phyloP scores from a whole-genome alignment of 2,113 vertebrate genomes.

The Chaetura pelagica region DNA sequence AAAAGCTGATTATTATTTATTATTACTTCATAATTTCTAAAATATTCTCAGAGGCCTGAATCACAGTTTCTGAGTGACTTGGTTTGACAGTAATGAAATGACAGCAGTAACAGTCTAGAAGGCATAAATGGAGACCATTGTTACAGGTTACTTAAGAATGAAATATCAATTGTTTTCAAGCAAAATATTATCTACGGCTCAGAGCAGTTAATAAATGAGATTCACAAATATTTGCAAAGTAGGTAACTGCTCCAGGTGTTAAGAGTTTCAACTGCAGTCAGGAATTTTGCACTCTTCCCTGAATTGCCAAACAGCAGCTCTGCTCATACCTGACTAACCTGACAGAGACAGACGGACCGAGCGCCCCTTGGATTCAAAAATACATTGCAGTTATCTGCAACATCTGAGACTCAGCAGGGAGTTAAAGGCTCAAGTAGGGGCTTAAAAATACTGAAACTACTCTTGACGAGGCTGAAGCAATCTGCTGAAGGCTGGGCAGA shows the following conservation, averaged over 20 bases:
- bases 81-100: neutral
- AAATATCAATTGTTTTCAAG: neutral
- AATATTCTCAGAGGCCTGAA: neutral
- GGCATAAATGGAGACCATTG: neutral
- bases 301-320: neutral
- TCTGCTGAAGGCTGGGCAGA: neutral
- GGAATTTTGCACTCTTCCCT: neutral
- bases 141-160: fast-evolving
- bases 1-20: neutral
- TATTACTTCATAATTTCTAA: neutral
- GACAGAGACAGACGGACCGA: neutral
- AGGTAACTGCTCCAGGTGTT: neutral
- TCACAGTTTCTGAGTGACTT: neutral
- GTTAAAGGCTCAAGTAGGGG: neutral
- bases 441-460: neutral
- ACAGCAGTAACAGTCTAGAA: neutral
- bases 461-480: neutral
- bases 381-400: neutral
- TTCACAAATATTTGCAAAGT: neutral
- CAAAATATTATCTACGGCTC: neutral
- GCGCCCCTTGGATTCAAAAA: neutral
- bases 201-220: neutral
- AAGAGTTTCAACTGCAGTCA: neutral
- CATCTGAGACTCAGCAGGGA: neutral
- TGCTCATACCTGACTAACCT: neutral